Conservation (phyloP, 2,113 vertebrate species). For the Cephalopholis sonnerati region DNA sequence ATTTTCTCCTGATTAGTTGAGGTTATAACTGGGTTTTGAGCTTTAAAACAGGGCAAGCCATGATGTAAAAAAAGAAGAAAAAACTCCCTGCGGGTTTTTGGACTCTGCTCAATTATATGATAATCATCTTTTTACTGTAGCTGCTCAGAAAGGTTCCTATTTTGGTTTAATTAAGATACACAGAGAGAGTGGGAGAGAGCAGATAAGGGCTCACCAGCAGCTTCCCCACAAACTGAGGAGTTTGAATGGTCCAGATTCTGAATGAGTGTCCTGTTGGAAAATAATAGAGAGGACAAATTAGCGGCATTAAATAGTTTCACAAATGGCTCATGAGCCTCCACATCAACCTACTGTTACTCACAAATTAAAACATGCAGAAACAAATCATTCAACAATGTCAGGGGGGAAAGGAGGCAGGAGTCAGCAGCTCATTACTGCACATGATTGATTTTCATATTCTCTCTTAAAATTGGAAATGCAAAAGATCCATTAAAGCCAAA, state of each 20-base stretch:
- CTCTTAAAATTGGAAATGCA: conserved; percentile 12
- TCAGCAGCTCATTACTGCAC: background rate
- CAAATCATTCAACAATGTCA: conserved; percentile 21
- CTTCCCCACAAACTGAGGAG: conserved; percentile 82
- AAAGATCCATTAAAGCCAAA: background rate
- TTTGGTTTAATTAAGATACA: conserved; percentile 70
- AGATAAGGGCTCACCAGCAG: conserved; percentile 80
- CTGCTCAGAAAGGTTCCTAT: conserved; percentile 54
- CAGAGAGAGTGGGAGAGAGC: conserved; percentile 30
- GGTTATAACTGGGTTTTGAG: conserved; percentile 40
- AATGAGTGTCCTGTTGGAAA: conserved; percentile 75
- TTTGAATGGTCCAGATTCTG: conserved; percentile 86
- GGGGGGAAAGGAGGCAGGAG: background rate
- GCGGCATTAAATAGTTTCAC: conserved; percentile 21
- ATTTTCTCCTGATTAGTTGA: conserved; percentile 19
- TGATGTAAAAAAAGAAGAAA: conserved; percentile 9
- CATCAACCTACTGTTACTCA: conserved; percentile 4
- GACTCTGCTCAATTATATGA: conserved; percentile 76
- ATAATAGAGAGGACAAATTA: conserved; percentile 59
- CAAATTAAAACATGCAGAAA: conserved; percentile 47
- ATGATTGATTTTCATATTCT: conserved; percentile 25
- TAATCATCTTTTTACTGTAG: conserved; percentile 67
- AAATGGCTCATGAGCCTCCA: conserved; percentile 19
- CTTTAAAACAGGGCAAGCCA: conserved; percentile 48
- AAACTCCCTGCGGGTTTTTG: conserved; percentile 40